Percentiles rank a stretch among this genome's conserved stretches.
Conservation (phyloP, 2,888 invertebrate species). For the Ophion ventricosus region DNA sequence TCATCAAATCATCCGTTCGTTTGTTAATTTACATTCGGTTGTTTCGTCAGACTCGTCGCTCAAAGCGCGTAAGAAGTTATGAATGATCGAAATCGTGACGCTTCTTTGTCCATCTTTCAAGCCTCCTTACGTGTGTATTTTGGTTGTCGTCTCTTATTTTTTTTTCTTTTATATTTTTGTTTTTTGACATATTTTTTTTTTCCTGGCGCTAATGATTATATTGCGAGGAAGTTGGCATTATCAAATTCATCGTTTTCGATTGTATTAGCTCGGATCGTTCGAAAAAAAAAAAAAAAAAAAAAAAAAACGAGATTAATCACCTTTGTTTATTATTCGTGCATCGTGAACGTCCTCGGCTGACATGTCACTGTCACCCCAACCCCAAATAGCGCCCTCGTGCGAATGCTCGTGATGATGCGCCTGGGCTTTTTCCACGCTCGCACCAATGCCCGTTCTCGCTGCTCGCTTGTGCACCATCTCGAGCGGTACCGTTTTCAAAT, state of each 20-base stretch:
- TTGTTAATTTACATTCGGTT: not conserved
- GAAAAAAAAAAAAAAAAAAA: slow-evolving; percentile 37
- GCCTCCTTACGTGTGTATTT: slow-evolving; percentile 49
- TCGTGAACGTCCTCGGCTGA: slow-evolving; percentile 87
- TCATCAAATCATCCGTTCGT: not conserved
- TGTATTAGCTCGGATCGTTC: too few relatives aligned
- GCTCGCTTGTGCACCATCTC: slow-evolving; percentile 89
- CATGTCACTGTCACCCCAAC: slow-evolving; percentile 93
- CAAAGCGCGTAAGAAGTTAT: too few relatives aligned
- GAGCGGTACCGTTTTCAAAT: slow-evolving; percentile 90
- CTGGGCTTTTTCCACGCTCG: slow-evolving; percentile 80
- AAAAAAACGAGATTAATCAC: slow-evolving; percentile 74
- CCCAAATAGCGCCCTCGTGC: slow-evolving; percentile 87
- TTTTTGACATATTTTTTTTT: not conserved
- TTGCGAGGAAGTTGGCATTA: too few relatives aligned
- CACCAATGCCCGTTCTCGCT: slow-evolving; percentile 90
- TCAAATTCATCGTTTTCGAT: too few relatives aligned
- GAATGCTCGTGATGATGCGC: slow-evolving; percentile 81
- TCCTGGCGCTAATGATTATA: too few relatives aligned
- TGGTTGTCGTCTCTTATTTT: slow-evolving; percentile 28
- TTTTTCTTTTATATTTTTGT: not conserved
- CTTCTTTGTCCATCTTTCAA: slow-evolving; percentile 13
- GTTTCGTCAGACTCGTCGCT: not conserved
- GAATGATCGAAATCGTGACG: too few relatives aligned
- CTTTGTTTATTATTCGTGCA: slow-evolving; percentile 78